phyloP scores from a whole-genome alignment of 2,797 vertebrate genomes.

The Siniperca obscura region DNA sequence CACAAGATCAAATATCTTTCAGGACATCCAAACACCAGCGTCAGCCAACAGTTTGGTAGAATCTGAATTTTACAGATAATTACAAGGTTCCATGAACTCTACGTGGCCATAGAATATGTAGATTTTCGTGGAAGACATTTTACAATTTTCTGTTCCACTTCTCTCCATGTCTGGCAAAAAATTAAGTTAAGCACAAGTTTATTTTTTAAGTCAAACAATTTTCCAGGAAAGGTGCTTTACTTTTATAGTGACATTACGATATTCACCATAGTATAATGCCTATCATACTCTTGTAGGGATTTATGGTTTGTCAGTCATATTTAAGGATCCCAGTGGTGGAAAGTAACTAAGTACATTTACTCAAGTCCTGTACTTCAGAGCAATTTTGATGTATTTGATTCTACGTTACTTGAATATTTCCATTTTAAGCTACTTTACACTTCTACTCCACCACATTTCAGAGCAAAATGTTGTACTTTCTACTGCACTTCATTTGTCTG shows the following conservation, averaged over 20 bases:
- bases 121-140: neutral
- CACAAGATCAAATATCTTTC: conserved; percentile 1
- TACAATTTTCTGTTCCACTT: neutral
- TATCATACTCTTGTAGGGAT: neutral
- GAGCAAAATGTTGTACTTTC: no score
- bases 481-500: no score
- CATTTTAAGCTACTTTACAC: no score
- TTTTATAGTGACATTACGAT: neutral
- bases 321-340: neutral
- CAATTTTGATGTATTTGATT: no score
- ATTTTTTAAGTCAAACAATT: neutral
- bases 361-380: no score
- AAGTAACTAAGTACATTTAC: no score
- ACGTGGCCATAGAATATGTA: neutral
- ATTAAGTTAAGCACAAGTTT: neutral
- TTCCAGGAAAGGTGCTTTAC: neutral
- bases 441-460: no score
- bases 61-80: neutral
- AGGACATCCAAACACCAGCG: neutral
- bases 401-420: no score
- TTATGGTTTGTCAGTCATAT: neutral
- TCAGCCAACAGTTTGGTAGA: neutral
- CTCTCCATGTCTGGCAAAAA: neutral
- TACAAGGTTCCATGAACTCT: neutral
- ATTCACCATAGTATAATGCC: neutral